Base-by-base conservation (phyloP, 1,140 invertebrate genomes). In the Drosophila watanabei region DNA sequence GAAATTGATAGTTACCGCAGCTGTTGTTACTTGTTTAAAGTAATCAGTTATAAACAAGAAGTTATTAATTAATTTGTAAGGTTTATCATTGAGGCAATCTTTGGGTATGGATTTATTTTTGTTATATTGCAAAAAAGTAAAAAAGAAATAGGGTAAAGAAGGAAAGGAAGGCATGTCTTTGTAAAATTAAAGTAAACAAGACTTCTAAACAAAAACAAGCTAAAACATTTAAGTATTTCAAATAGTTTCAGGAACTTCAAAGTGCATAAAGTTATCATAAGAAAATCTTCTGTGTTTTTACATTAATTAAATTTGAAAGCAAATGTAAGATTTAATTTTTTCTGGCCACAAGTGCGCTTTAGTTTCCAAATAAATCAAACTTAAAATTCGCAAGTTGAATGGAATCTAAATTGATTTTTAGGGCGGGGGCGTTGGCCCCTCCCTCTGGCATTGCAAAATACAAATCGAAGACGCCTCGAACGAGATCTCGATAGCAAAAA, bases 401-500 rank as follows among this genome's bases (percentile, higher is more conserved):
- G 49, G 14, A 39, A 46, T 70, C 45, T 64, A 11, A 24, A 32
- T 46, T 35, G 16, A 7, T 11, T 61, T 68, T 54, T 32, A 16
- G 14, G 49, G 49, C 49, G 63, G 64, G 49, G 68, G 49, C 64
- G 68, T 57, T 69, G 68, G 28, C 39, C 33, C n/a, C 32, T 46
- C 11, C 11, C 14, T 18, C 14, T 5, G n/a, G 43, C 68, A 66
- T 75, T 64, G 80, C 77, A 48, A 66, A 48, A 76, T 56, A 24
- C 18, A 49, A 71, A 62, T 64, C 73, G 58, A 68, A 68, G 57
- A 46, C 43, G 59, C 30, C 58, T 62, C 33, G 30, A 43, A 32
- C 9, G 30, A 43, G 57, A 83, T 77, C 62, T 73, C 71, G 66
- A 72, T 72, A 68, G 72, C 62, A 1, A 24, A 56, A 77, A 71